Conservation (phyloP, 1,140 invertebrate genomes). For the Steinernema khuongi region DNA sequence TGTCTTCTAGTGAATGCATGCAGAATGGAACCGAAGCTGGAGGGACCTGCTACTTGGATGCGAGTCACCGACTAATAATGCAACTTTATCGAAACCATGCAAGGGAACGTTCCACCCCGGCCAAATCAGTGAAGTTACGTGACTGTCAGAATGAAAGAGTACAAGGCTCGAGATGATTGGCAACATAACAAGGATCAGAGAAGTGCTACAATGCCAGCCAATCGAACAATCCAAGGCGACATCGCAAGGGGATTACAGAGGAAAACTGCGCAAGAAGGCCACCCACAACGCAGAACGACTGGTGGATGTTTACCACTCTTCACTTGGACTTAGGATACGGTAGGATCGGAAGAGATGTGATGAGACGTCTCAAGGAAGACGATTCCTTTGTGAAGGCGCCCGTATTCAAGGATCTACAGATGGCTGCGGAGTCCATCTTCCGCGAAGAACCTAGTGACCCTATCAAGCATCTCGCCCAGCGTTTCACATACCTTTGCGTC, state of each 20-base stretch:
- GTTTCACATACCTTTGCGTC: too few relatives aligned
- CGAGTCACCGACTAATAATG: background rate
- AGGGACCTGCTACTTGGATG: too few relatives aligned
- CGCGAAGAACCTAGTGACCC: too few relatives aligned
- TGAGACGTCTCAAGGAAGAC: too few relatives aligned
- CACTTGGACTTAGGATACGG: too few relatives aligned
- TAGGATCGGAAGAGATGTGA: too few relatives aligned
- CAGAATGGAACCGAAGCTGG: too few relatives aligned
- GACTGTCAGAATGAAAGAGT: background rate
- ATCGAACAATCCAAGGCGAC: background rate
- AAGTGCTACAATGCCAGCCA: slow-evolving; percentile 14
- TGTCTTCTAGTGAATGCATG: too few relatives aligned
- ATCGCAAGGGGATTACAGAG: background rate
- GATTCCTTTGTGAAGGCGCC: too few relatives aligned
- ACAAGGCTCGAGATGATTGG: background rate
- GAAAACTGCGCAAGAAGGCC: background rate
- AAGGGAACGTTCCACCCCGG: background rate
- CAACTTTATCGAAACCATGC: background rate
- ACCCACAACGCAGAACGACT: background rate
- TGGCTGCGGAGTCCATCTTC: too few relatives aligned
- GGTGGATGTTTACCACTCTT: background rate
- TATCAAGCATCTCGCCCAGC: too few relatives aligned
- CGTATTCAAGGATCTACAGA: too few relatives aligned
- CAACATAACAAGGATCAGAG: background rate
- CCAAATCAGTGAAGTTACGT: background rate